Percentiles rank a stretch among this genome's conserved stretches.
Conservation (phyloP, 2,113 vertebrate species). For the Struthio camelus region DNA sequence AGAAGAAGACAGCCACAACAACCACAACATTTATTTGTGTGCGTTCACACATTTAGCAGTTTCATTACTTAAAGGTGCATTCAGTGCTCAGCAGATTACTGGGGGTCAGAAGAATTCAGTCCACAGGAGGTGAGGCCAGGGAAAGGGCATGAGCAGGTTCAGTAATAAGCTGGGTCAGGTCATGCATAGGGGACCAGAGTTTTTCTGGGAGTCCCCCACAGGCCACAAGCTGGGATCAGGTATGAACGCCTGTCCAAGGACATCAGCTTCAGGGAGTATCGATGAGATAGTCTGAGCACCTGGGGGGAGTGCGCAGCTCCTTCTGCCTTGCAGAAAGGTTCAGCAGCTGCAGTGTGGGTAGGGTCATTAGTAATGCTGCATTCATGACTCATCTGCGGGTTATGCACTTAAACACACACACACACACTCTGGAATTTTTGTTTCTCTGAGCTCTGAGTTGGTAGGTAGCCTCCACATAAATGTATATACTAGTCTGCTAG, state of each 20-base stretch:
- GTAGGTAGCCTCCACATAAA: neutral
- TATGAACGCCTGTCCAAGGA: conserved; percentile 9
- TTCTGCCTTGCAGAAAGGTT: conserved; percentile 44
- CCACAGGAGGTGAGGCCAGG: neutral
- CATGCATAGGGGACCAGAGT: neutral
- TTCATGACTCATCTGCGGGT: conserved; percentile 57
- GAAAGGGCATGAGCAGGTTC: neutral
- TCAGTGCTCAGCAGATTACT: neutral
- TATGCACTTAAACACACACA: conserved; percentile 53
- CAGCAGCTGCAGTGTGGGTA: conserved; percentile 59
- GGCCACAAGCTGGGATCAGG: neutral
- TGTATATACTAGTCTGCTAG: neutral
- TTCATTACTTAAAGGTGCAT: neutral
- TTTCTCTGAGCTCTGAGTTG: neutral
- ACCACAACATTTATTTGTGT: neutral
- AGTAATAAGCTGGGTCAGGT: neutral
- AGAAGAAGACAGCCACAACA: neutral
- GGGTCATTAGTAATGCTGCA: conserved; percentile 65
- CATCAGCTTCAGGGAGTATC: neutral
- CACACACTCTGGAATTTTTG: neutral
- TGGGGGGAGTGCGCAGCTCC: conserved; percentile 35
- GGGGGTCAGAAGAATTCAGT: neutral
- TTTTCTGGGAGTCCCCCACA: neutral
- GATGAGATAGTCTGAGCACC: conserved; percentile 28
- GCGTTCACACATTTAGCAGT: neutral